Base-by-base conservation (phyloP, 37 sponge, comb jelly and placozoan genomes). In the Ephydatia muelleri region DNA sequence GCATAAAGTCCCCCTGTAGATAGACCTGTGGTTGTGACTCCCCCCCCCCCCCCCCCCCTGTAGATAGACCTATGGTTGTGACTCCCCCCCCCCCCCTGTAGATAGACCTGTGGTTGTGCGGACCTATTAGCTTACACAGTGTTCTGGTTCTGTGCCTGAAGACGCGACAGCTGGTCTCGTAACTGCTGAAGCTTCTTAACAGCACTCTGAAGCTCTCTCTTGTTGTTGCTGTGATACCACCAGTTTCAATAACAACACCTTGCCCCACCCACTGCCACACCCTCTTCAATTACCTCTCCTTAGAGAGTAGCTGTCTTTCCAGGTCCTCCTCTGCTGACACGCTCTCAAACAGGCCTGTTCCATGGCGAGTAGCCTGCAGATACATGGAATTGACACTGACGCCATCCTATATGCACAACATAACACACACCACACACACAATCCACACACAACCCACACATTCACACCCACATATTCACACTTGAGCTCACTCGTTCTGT, bases 401-500 rank as follows among this genome's bases (percentile, higher is more conserved):
- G n/a, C n/a, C n/a, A n/a, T n/a, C n/a, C n/a, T 4, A 27, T 76
- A 76, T 38, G 3, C 26, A 76, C 16, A 38, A 14, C 36, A 11
- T 36, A 21, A 37, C 34, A 27, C 77, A 76, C 34, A 38, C 21
- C 6, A 37, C n/a, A 38, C 36, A 37, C n/a, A 21, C 1, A 76
- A n/a, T n/a, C n/a, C n/a, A n/a, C n/a, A n/a, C n/a, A 73, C 37
- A 8, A 31, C 74, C 1, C 74, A 73, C 74, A 73, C 74, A 28
- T 3, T 9, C 74, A 73, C 74, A 32, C 30, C 5, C 48, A 57
- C 57, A 57, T 11, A 57, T 21, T 1, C 57, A 26, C 43, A 36
- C n/a, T n/a, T n/a, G n/a, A n/a, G n/a, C 87, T 82, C 57, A 89
- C 89, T 83, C 80, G 16, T 72, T 84, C 81, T 90, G 90, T 43